phyloP scores from a whole-genome alignment of 2,888 invertebrate genomes.

The Caradrina kadenii region DNA sequence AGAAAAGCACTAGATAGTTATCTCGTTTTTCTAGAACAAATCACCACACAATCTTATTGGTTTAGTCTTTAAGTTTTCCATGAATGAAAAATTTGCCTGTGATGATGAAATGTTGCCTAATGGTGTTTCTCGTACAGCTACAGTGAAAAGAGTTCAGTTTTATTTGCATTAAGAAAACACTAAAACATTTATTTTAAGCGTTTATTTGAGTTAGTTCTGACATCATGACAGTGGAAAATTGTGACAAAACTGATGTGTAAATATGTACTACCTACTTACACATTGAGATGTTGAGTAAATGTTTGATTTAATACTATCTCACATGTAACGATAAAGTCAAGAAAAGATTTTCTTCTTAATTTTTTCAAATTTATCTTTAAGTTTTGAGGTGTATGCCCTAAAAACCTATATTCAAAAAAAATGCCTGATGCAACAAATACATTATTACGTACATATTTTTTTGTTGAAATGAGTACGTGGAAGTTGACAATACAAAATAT shows the following conservation, averaged over 20 bases:
- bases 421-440: constrained; percentile 17
- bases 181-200: constrained; percentile 30
- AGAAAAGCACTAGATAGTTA: constrained; percentile 17
- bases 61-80: constrained; percentile 7
- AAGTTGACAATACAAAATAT: constrained; percentile 54
- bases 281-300: constrained; percentile 34
- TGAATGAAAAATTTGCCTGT: constrained; percentile 1
- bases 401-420: constrained; percentile 10
- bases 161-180: constrained; percentile 39
- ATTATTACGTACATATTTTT: constrained; percentile 1
- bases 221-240: constrained; percentile 55
- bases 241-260: constrained; percentile 43
- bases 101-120: constrained; percentile 14
- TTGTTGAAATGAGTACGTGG: constrained; percentile 1
- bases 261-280: constrained; percentile 36
- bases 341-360: constrained; percentile 20
- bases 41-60: constrained; percentile 4
- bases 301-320: constrained; percentile 27
- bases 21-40: constrained; percentile 25
- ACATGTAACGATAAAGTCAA: constrained; percentile 17
- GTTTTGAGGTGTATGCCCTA: not conserved
- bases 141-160: constrained; percentile 25
- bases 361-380: constrained; percentile 35
- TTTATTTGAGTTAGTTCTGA: constrained; percentile 39
- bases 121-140: constrained; percentile 39